Evolutionary conservation across 2,113 vertebrate genomes (phyloP).

Genomic region (Tragelaphus buxtoni): DNA sequence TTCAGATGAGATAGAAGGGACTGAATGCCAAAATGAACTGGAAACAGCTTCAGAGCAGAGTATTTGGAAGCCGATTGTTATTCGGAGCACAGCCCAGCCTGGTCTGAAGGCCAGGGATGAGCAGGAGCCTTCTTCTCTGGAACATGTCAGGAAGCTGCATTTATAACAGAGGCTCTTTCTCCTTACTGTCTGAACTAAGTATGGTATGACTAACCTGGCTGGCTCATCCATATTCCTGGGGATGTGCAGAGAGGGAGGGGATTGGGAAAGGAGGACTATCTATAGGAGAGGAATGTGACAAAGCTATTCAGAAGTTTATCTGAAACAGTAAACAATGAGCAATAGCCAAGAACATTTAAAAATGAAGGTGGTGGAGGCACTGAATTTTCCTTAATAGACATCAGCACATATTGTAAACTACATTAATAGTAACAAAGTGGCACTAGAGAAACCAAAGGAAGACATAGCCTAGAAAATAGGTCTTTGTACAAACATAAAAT

Average conservation of each 20-base stretch:
- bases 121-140: not conserved
- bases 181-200: not conserved
- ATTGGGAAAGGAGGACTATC: not conserved
- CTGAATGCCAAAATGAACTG: not conserved
- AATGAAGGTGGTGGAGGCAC: not conserved
- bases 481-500: not conserved
- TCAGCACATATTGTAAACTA: not conserved
- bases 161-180: not conserved
- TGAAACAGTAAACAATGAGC: not conserved
- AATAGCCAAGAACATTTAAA: not conserved
- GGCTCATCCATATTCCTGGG: not conserved
- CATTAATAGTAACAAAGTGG: not conserved
- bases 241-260: not conserved
- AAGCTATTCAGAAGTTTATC: not conserved
- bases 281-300: not conserved
- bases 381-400: not conserved
- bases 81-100: constrained; percentile 10
- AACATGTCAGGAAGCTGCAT: constrained; percentile 16
- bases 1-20: not conserved
- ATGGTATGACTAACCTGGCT: not conserved
- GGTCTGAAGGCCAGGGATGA: not conserved
- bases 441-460: not conserved
- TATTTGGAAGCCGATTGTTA: constrained; percentile 2
- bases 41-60: constrained; percentile 24
- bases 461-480: not conserved